Evolutionary conservation across 2,113 vertebrate genomes (phyloP).

Genomic region (Anarhynchus alexandrinus): DNA sequence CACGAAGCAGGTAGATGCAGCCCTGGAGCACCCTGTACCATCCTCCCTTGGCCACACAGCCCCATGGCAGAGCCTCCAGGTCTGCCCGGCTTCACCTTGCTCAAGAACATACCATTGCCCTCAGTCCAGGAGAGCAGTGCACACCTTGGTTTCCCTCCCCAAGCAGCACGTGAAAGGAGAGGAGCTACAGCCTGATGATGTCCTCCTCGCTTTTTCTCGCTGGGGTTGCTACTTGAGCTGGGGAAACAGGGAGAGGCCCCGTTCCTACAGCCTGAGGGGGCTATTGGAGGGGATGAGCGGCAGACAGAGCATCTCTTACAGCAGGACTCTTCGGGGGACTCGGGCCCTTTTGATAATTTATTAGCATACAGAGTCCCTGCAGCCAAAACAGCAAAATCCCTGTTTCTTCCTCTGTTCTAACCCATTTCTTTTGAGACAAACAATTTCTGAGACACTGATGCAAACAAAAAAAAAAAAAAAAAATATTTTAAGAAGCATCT

Average conservation of each 20-base stretch:
- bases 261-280: neutral
- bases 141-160: rapidly evolving
- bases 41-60: neutral
- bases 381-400: neutral
- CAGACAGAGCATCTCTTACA: neutral
- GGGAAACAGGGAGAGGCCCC: rapidly evolving
- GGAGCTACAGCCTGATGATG: neutral
- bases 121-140: neutral
- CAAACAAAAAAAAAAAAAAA: too few relatives aligned
- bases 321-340: neutral
- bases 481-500: neutral
- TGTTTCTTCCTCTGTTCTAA: neutral
- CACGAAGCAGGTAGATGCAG: neutral
- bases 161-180: rapidly evolving
- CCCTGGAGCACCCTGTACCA: neutral
- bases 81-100: neutral
- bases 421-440: neutral
- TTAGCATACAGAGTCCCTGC: neutral
- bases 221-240: neutral
- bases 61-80: neutral
- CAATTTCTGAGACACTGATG: neutral
- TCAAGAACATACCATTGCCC: neutral
- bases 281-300: neutral
- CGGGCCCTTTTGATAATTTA: neutral
- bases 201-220: rapidly evolving